Base-by-base conservation (phyloP, 2,888 invertebrate genomes). In the Ormyrus labotus region DNA sequence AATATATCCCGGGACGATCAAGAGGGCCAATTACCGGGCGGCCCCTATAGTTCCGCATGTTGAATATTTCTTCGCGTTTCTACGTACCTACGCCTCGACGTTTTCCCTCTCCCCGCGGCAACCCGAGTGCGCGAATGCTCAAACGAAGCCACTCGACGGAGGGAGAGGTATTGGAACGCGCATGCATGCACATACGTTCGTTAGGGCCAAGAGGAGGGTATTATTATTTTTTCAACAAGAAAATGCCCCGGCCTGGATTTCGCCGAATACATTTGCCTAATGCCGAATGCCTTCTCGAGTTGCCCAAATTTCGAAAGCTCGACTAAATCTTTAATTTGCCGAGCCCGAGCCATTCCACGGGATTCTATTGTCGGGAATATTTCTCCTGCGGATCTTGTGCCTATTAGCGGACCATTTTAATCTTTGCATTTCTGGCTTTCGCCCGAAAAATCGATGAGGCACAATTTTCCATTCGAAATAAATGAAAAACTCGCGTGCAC, bases 1-100 rank as follows among this genome's bases (percentile, higher is more conserved):
- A 34, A 34, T 34, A 34, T 34, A 34, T 34, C 34, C 74, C 77
- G 77, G 80, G 81, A 58, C 89, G 89, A 90, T 90, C 90, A 88
- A 90, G 90, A 89, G 90, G 87, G 87, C 90, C 90, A 90, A 90
- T 90, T 90, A 90, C 87, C 87, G 82, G 78, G 78, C 83, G 81
- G 78, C 67, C 83, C 82, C 81, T 81, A 80, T 78, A 82, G 82
- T 85, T 81, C 78, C 69, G 19, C 67, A 58, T 68, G 47, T 6
- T 53, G 70, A 53, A 61, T 77, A 61, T 81, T 78, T 74, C 76
- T 71, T 78, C 65, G 57, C 58, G 58, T 51, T 5, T 58, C 4
- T 13, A n/a, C 47, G 57, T 51, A 82, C 78, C 72, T 71, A 81
- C 80, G 47, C 34, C 34, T 34, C 34, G 34, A 34, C 78, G 84